Evolutionary conservation across 2,797 vertebrate species (phyloP).

Genomic region (Poeciliopsis turneri): DNA sequence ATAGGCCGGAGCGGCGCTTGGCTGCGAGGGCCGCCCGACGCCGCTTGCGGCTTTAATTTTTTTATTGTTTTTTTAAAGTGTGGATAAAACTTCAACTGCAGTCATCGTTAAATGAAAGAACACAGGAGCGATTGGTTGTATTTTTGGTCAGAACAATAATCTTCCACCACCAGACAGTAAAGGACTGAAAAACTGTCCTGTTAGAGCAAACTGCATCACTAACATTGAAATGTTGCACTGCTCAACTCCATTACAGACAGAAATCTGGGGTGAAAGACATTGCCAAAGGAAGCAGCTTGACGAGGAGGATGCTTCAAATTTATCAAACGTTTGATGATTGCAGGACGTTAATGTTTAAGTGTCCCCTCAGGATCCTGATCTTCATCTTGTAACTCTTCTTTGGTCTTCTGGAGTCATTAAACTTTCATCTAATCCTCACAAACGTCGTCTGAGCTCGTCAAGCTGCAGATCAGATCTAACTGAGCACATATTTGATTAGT

Average conservation of each 20-base stretch:
- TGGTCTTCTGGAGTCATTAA: constrained; percentile 34
- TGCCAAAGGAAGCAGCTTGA: neutral
- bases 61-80: neutral
- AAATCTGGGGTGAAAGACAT: neutral
- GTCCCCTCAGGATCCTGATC: neutral
- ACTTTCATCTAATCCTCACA: constrained; percentile 36
- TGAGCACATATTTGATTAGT: constrained; percentile 18
- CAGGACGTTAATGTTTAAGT: neutral
- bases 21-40: too few relatives aligned
- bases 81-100: neutral
- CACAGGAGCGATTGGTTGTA: neutral
- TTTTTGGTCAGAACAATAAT: neutral
- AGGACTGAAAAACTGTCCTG: neutral
- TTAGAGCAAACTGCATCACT: neutral
- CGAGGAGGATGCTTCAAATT: neutral
- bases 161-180: neutral
- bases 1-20: too few relatives aligned
- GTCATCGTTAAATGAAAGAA: neutral
- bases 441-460: constrained; percentile 7
- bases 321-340: neutral
- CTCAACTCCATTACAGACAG: neutral
- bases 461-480: constrained; percentile 18
- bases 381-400: constrained; percentile 4
- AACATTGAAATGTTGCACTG: neutral
- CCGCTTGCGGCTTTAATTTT: too few relatives aligned